Conservation (phyloP, 2,113 vertebrate genomes). For the Thryonomys swinderianus region DNA sequence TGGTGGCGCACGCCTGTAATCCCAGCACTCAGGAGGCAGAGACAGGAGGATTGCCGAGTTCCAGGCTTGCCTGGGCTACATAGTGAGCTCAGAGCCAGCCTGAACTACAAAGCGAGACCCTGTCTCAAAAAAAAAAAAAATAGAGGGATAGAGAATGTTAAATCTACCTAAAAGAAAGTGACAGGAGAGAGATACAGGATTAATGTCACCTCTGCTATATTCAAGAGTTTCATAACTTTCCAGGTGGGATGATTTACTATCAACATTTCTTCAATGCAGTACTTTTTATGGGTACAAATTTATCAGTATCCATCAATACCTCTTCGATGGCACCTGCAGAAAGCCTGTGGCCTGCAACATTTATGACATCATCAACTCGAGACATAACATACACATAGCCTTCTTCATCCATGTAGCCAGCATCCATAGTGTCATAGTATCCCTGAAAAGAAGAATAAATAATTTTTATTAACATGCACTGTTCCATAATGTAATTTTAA, state of each 20-base stretch:
- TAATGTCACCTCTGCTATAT: not conserved
- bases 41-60: too few relatives aligned
- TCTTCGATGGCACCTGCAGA: constrained; percentile 97
- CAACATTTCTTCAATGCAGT: not conserved
- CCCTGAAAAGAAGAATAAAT: constrained; percentile 86
- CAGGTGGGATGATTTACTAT: not conserved
- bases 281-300: not conserved
- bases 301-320: constrained; percentile 83
- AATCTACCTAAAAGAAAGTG: not conserved
- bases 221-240: not conserved
- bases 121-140: too few relatives aligned
- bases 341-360: constrained; percentile 97
- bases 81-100: too few relatives aligned
- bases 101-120: too few relatives aligned
- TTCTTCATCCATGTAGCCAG: constrained; percentile 94
- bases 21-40: too few relatives aligned
- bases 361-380: constrained; percentile 97
- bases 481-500: not conserved
- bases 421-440: constrained; percentile 98
- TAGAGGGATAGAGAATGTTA: not conserved
- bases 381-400: constrained; percentile 97
- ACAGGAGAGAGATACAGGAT: not conserved
- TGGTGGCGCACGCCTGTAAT: too few relatives aligned
- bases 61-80: too few relatives aligned
- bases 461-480: not conserved